phyloP scores from a whole-genome alignment of 2,888 invertebrate genomes.

The Archips xylosteana region DNA sequence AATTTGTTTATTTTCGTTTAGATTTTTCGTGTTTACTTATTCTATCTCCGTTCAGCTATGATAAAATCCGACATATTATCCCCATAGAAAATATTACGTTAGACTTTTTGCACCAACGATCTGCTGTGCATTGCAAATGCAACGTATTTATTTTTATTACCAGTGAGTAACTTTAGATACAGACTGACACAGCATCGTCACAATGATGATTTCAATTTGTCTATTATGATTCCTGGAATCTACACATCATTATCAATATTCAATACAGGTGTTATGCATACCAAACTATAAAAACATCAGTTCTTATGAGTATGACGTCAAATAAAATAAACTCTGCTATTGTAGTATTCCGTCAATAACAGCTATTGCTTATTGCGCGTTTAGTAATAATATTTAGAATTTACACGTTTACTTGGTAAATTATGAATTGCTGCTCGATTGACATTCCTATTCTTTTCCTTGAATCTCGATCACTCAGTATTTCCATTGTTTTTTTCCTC shows the following conservation, averaged over 20 bases:
- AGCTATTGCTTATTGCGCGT: conserved; percentile 3
- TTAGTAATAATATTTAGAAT: conserved; percentile 4
- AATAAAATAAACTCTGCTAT: conserved; percentile 7
- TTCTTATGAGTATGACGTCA: conserved; percentile 10
- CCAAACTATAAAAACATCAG: conserved; percentile 11
- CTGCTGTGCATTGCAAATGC: neutral
- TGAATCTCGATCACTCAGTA: neutral
- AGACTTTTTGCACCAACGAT: neutral
- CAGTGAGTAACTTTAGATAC: neutral
- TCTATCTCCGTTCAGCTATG: too few relatives aligned
- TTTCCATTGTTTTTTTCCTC: neutral
- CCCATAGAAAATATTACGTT: neutral
- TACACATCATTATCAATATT: neutral
- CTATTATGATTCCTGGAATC: neutral
- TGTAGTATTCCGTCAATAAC: neutral
- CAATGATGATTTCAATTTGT: neutral
- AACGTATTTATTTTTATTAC: neutral
- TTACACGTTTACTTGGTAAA: neutral
- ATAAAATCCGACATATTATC: too few relatives aligned
- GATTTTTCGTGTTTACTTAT: too few relatives aligned
- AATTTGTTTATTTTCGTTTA: neutral
- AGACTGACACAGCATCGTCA: neutral
- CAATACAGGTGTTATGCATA: conserved; percentile 13
- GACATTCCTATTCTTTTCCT: neutral
- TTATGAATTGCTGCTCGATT: neutral